Conservation (phyloP, 2,797 vertebrate species). For the Manis pentadactyla region DNA sequence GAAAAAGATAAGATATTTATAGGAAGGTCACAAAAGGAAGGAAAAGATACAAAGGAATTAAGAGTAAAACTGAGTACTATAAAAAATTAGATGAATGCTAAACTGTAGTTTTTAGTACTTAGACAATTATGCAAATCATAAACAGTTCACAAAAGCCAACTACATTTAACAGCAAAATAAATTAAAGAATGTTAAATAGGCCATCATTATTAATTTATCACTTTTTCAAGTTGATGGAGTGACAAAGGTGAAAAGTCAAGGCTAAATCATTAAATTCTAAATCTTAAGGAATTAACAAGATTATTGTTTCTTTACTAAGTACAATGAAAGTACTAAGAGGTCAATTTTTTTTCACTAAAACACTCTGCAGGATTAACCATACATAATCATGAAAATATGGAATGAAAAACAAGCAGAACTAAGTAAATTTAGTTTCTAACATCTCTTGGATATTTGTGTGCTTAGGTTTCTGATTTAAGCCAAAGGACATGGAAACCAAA, state of each 20-base stretch:
- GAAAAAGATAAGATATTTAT: background rate
- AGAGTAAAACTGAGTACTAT: background rate
- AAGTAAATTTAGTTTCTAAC: background rate
- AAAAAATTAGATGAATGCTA: conserved; percentile 7
- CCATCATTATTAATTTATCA: conserved; percentile 56
- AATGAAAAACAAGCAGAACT: background rate
- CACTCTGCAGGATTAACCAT: background rate
- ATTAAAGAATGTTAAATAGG: conserved; percentile 47
- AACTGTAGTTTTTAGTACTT: conserved; percentile 15
- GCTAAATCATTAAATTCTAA: conserved; percentile 55
- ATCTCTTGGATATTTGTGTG: background rate
- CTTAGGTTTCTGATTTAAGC: background rate
- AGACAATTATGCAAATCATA: conserved; percentile 62
- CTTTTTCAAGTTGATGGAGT: conserved; percentile 17
- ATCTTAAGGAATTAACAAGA: conserved; percentile 41
- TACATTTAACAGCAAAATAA: conserved; percentile 52
- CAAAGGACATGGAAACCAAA: background rate
- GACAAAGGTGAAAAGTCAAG: conserved; percentile 53
- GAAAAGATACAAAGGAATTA: background rate
- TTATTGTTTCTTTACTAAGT: background rate
- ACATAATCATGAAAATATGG: background rate
- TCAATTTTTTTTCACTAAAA: background rate
- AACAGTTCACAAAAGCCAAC: conserved; percentile 40
- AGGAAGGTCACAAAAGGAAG: background rate
- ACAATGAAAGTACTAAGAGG: background rate